Base-by-base conservation (phyloP, 2,797 vertebrate species). In the Ciconia nigra region DNA sequence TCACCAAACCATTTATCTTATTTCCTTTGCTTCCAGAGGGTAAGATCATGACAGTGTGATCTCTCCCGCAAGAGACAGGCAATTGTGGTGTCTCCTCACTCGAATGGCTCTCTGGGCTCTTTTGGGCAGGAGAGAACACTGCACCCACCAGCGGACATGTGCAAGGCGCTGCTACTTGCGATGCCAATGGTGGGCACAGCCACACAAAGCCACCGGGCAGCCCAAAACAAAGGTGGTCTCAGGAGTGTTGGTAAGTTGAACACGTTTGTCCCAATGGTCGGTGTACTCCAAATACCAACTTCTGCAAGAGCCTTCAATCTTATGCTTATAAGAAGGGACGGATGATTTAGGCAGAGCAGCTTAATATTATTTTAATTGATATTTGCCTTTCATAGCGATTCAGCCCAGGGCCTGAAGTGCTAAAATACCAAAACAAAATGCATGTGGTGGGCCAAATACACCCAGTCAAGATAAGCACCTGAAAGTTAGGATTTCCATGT, bases 111-210 rank as follows among this genome's bases (percentile, higher is more conserved):
- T 58, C 11, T 2, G 7, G 11, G 6, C 3, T 55, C 6, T 70
- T 89, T 62, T 33, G 31, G n/a, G 35, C 16, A 39, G 63, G 42
- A 42, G 19, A 63, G 24, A 66, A 72, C 83, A 80, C 25, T 21
- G 21, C 21, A 21, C 5, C 25, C 20, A 7, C 18, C 14, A 44
- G 74, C 1, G 6, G 46, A 59, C 41, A 70, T 24, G 39, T 25
- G 19, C 28, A 59, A 55, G 29, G 18, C 0, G 0, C 42, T 47
- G 59, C 63, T 15, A 24, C 2, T 9, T 1, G 0, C 5, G 7
- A 5, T 25, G 12, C 35, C 39, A 31, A 54, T 7, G 4, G 14
- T 1, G 16, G 44, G 18, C 20, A 49, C 15, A 52, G 37, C 26
- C 14, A 24, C 11, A 17, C 15, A 42, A 77, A 76, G 26, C 7